Evolutionary conservation across 2,113 vertebrate species (phyloP), one percentile per base, ranked within the genome.

Genomic region (Campylomormyrus numenius): DNA sequence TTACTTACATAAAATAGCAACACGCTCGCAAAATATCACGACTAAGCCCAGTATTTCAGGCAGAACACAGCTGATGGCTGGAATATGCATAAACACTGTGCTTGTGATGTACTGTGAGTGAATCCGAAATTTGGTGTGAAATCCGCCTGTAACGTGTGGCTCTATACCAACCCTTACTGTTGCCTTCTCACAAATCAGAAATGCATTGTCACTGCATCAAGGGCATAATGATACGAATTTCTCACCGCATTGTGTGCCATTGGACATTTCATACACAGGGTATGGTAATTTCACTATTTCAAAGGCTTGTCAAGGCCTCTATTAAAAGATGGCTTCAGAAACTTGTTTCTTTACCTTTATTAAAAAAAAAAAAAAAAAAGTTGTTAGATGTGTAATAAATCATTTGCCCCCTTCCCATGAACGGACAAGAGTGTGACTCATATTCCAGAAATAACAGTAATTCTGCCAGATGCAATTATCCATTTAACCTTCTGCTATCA

Each of bases 361-460:
- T 31, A 0, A 70, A 24, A 4, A 42, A 39, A 39, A 39, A 70
- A 77, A 77, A 19, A 39, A 7, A 42, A 42, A 39, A 19, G 13
- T 74, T 27, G 62, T 31, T 15, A 39, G 27, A 74, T 17, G 15
- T 7, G 15, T 80, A 42, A 80, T 80, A 42, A 42, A 17, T 80
- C 74, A 80, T 80, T 80, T 42, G 35, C 31, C 35, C 74, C 35
- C 74, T 42, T 77, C 15, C 35, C 74, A 80, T 42, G 35, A 42
- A 77, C 2, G 31, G 5, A 77, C 70, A 39, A 5, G 62, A 66
- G 31, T 31, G 74, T 80, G 74, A 80, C 74, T 80, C 74, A 80
- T 80, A 80, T 39, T 80, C 35, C 74, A 80, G 35, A 80, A 80
- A 80, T 80, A 80, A 80, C 74, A 80, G 74, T 80, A 19, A 80